These are phyloP conservation scores for Akabosia matsudoensis DNA, from an alignment of 1,140 invertebrate species.

Conservation along the genomic window DNA sequence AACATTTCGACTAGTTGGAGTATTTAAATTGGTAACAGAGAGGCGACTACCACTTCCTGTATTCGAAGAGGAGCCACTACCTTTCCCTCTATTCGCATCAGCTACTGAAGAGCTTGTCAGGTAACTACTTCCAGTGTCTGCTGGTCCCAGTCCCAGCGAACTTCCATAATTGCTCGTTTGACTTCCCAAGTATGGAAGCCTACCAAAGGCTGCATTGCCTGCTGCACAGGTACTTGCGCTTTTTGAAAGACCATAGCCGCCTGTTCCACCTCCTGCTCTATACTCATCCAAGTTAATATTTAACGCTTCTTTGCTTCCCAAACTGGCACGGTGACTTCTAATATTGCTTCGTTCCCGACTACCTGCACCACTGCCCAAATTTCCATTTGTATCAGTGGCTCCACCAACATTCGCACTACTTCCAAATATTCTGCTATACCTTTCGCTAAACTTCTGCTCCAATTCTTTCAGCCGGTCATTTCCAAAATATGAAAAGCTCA, in stretches of 20 bases:
- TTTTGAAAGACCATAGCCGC: conserved; percentile 42
- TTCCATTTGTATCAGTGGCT: background rate
- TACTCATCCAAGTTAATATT: conserved; percentile 15
- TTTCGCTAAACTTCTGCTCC: conserved; percentile 44
- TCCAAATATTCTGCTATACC: conserved; percentile 44
- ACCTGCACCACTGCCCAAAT: background rate
- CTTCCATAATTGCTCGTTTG: conserved; percentile 3
- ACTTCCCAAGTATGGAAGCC: conserved; percentile 25
- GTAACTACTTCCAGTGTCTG: background rate
- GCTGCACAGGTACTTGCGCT: conserved; percentile 40
- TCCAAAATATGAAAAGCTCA: conserved; percentile 42
- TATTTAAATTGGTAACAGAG: background rate
- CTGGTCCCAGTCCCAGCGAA: conserved; percentile 27
- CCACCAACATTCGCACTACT: conserved; percentile 18
- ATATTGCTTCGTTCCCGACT: background rate
- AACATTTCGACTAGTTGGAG: background rate
- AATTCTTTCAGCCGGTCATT: conserved; percentile 46
- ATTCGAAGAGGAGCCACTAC: background rate
- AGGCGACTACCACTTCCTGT: conserved; percentile 10
- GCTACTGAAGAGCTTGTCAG: background rate
- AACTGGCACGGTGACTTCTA: background rate
- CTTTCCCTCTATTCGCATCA: background rate
- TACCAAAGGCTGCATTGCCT: background rate
- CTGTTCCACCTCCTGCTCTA: conserved; percentile 22
- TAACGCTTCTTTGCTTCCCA: conserved; percentile 7